phyloP scores from a whole-genome alignment of 2,888 invertebrate species.

The Yponomeuta evonymella region DNA sequence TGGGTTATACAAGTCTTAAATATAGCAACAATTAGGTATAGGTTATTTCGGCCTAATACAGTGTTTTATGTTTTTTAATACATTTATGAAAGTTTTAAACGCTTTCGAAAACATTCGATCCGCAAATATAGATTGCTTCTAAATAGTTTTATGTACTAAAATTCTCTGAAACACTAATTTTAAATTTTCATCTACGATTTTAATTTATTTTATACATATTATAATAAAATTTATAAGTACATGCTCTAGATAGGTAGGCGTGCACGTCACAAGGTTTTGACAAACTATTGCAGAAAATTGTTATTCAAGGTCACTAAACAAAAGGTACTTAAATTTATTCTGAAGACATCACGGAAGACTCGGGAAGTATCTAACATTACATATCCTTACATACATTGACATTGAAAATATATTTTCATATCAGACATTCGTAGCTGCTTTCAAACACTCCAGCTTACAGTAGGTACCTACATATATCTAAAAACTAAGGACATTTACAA shows the following conservation, averaged over 20 bases:
- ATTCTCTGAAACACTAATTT: constrained; percentile 31
- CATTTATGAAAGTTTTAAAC: constrained; percentile 26
- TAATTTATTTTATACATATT: neutral
- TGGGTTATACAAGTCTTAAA: constrained; percentile 69
- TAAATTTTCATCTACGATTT: constrained; percentile 4
- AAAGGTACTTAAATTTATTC: constrained; percentile 19
- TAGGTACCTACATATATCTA: neutral
- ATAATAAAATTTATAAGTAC: neutral
- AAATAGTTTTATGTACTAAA: constrained; percentile 32
- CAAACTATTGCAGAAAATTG: neutral
- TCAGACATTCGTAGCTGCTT: neutral
- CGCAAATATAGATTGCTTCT: constrained; percentile 47
- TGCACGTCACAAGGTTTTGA: neutral
- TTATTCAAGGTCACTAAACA: neutral
- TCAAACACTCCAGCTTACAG: neutral
- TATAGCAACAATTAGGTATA: constrained; percentile 68
- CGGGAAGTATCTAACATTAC: neutral
- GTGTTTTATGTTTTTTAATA: constrained; percentile 26
- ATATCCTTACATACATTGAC: constrained; percentile 37
- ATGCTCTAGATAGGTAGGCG: neutral
- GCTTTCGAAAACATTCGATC: constrained; percentile 37
- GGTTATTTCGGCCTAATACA: constrained; percentile 45
- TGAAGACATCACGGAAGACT: constrained; percentile 40
- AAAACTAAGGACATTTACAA: neutral
- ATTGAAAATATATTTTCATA: constrained; percentile 59